A percentile compares a stretch with the other conserved stretches of the same genome.
phyloP scores from a whole-genome alignment of 2,888 invertebrate species.

The Mesorhabditis spiculigera region DNA sequence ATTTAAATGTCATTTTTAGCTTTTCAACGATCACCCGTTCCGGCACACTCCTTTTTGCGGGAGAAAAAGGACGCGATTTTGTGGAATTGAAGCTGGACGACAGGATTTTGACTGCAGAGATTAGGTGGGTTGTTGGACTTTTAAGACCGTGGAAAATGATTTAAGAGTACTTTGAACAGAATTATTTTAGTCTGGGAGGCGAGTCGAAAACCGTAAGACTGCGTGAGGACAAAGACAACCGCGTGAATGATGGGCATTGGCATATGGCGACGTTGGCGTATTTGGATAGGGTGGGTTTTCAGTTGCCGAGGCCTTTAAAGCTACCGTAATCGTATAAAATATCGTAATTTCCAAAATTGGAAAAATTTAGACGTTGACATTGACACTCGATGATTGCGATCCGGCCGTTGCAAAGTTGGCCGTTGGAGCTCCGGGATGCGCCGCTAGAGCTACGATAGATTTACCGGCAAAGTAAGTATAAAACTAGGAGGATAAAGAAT shows the following conservation, averaged over 20 bases:
- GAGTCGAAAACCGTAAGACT: slow-evolving; percentile 33
- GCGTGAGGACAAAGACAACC: slow-evolving; percentile 43
- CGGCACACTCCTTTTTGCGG: slow-evolving; percentile 46
- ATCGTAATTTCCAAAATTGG: too few species aligned
- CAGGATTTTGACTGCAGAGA: slow-evolving; percentile 31
- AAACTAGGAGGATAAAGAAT: too few species aligned
- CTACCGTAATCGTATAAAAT: too few species aligned
- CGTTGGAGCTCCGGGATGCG: slow-evolving; percentile 33
- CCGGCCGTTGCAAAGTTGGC: slow-evolving; percentile 28
- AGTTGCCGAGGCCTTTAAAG: not conserved
- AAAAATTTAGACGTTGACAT: slow-evolving; percentile 37
- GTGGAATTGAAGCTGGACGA: slow-evolving; percentile 45
- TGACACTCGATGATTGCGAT: slow-evolving; percentile 48
- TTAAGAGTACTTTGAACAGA: not conserved
- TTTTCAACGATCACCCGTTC: slow-evolving; percentile 46
- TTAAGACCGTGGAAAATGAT: not conserved
- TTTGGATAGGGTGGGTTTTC: slow-evolving; percentile 36
- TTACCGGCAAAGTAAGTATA: slow-evolving; percentile 41
- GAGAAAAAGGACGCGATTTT: slow-evolving; percentile 38
- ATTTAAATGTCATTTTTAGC: slow-evolving; percentile 19
- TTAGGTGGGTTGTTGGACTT: slow-evolving; percentile 24
- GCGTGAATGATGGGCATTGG: slow-evolving; percentile 55
- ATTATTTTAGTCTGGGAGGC: slow-evolving; percentile 32
- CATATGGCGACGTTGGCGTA: slow-evolving; percentile 44
- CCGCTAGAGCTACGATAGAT: slow-evolving; percentile 34